Percentiles rank a stretch among this genome's conserved stretches.
phyloP scores from a whole-genome alignment of 2,797 vertebrate genomes.

The Sciurus vulgaris region DNA sequence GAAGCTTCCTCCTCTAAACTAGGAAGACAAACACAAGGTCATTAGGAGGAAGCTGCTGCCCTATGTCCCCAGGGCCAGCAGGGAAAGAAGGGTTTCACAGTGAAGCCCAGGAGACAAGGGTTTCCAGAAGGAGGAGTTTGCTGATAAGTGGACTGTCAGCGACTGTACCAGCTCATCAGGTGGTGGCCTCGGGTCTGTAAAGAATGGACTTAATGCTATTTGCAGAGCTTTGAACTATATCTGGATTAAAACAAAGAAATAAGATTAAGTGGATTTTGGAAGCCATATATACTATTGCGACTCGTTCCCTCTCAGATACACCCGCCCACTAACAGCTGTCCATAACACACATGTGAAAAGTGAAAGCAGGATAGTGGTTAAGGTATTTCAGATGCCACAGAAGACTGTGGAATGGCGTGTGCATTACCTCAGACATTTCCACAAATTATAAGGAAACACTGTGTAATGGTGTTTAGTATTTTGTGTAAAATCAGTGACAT shows the following conservation, averaged over 20 bases:
- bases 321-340: background rate
- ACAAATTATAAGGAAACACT: constrained; percentile 11
- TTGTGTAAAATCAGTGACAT: constrained; percentile 30
- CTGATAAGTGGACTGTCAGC: background rate
- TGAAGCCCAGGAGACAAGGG: background rate
- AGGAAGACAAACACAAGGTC: background rate
- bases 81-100: background rate
- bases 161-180: background rate
- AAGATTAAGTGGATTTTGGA: background rate
- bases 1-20: background rate
- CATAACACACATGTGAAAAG: background rate
- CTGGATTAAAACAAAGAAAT: constrained; percentile 5
- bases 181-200: background rate
- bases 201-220: background rate
- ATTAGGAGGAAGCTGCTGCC: background rate
- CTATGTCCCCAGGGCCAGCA: background rate
- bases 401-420: background rate
- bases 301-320: background rate
- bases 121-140: background rate
- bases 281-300: background rate
- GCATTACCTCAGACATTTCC: background rate
- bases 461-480: background rate
- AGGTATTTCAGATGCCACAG: background rate
- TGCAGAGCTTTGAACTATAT: background rate
- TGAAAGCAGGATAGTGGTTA: background rate